phyloP scores from a whole-genome alignment of 2,797 vertebrate genomes.

The Coilia nasus region DNA sequence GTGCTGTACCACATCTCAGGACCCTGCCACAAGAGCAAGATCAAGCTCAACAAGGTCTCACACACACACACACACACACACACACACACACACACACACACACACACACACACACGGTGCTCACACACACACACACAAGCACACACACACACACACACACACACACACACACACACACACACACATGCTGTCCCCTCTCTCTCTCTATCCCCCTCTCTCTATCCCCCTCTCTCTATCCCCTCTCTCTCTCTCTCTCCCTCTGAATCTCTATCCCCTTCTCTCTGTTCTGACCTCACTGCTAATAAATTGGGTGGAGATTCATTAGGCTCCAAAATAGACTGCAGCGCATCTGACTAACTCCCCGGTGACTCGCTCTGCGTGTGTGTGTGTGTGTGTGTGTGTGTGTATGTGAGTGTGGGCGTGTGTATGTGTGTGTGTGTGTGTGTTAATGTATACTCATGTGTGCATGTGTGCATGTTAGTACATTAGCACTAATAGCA shows the following conservation, averaged over 20 bases:
- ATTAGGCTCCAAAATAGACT: conserved; percentile 77
- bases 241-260: background rate
- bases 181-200: background rate
- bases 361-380: conserved; percentile 29
- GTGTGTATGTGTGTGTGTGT: no score
- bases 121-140: no score
- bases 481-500: background rate
- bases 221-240: background rate
- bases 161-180: no score
- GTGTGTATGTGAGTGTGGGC: no score
- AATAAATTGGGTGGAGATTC: conserved; percentile 68
- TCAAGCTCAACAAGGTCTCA: conserved; percentile 99
- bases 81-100: no score
- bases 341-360: background rate
- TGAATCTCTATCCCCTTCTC: background rate
- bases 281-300: conserved; percentile 48
- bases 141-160: conserved; percentile 66
- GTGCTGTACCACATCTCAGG: conserved; percentile 85
- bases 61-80: conserved; percentile 48
- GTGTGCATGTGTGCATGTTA: no score
- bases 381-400: no score
- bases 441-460: no score
- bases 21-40: conserved; percentile 95
- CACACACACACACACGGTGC: no score
- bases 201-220: background rate